Evolutionary conservation across 2,888 invertebrate species (phyloP).

Genomic region (Cyclophora punctaria): DNA sequence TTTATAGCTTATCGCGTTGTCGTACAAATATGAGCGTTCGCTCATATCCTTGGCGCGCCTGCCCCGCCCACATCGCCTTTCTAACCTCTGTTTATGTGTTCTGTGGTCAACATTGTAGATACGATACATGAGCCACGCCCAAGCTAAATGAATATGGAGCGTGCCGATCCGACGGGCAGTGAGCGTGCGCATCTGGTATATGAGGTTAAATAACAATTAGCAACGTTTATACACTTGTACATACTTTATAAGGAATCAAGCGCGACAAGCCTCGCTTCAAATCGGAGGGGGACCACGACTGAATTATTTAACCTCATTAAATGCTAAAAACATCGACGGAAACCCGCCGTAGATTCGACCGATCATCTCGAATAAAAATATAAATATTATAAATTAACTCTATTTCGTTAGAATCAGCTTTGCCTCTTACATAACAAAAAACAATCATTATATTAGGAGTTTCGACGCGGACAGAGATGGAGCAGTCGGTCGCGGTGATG

Average conservation of each 20-base stretch:
- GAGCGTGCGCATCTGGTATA: constrained; percentile 30
- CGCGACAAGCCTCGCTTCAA: background rate
- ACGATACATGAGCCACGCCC: constrained; percentile 6
- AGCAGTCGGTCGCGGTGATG: constrained; percentile 85
- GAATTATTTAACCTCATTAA: constrained; percentile 11
- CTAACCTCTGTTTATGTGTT: too few species aligned
- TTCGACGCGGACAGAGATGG: constrained; percentile 36
- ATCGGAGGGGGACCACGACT: constrained; percentile 1
- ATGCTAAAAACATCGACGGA: constrained; percentile 3
- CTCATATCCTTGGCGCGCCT: too few species aligned
- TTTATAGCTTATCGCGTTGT: too few species aligned
- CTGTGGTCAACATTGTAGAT: background rate
- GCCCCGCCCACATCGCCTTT: too few species aligned
- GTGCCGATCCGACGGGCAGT: constrained; percentile 37
- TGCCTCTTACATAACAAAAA: too few species aligned
- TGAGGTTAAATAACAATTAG: constrained; percentile 22
- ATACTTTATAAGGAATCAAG: constrained; percentile 3
- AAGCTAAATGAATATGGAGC: constrained; percentile 20
- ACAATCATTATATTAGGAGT: too few species aligned
- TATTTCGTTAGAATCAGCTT: too few species aligned
- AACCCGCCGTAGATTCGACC: too few species aligned
- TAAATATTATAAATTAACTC: too few species aligned
- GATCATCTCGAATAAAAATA: too few species aligned
- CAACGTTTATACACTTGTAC: constrained; percentile 1
- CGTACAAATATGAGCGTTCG: too few species aligned